Evolutionary conservation across 1,140 invertebrate genomes (phyloP), one percentile per base, ranked within the genome.

Genomic region (Lasioglossum baleicum): DNA sequence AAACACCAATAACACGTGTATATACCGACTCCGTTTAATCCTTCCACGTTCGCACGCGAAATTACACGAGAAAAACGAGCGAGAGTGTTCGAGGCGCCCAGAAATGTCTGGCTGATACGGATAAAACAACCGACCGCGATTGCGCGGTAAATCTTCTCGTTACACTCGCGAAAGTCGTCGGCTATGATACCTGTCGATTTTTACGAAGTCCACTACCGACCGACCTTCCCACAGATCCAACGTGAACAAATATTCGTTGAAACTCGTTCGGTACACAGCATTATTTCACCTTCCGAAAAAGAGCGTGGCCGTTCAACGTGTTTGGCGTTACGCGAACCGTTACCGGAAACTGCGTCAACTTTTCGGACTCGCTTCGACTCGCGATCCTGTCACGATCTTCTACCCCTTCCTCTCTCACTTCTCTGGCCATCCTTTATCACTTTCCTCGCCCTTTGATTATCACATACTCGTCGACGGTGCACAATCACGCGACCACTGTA

Each of bases 311-410:
- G 17, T 48, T 70, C 15, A 6, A 67, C 35, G 7, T 48, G n/a
- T 20, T 44, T 35, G 42, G 6, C 31, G 22, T 48, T 60, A 64
- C 51, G 10, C 20, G 60, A 2, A 2, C 13, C 48, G 13, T 78
- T 65, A 72, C 22, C 48, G 60, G 22, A 40, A 64, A 73, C 60
- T 53, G 44, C 61, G 40, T 64, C 11, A 7, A 71, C 31, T 71
- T 42, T 31, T 22, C 15, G 22, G 17, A 42, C 40, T 44, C 60
- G 15, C 2, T 35, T 15, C 75, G 68, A 60, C 26, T 40, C n/a
- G 66, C 40, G 10, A 48, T 35, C 13, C 44, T 48, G 44, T 48
- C 44, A 13, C 44, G 44, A 48, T 48, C 44, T 48, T 11, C 13
- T 48, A 11, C 44, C 8, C 44, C 44, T 48, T 48, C 44, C 44